These are phyloP conservation scores for Athalia circularis DNA, from an alignment of 2,888 invertebrate species.

Conservation along the genomic window DNA sequence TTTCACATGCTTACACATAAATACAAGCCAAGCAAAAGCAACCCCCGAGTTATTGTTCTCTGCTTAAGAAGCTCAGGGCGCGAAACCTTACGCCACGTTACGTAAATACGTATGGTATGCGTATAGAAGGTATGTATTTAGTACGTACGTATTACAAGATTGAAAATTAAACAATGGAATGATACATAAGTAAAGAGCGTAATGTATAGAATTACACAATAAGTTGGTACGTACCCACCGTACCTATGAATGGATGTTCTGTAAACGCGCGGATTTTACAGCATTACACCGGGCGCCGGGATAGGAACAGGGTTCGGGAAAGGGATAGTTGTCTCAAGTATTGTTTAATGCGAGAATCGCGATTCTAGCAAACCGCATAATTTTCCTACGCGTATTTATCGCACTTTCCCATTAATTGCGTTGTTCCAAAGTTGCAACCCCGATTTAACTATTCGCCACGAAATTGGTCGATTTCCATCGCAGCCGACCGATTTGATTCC, in stretches of 20 bases:
- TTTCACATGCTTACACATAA: slow-evolving; percentile 1
- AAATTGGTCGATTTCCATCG: slow-evolving; percentile 7
- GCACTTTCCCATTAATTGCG: background rate
- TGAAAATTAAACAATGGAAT: slow-evolving; percentile 27
- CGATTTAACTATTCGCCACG: too few species aligned
- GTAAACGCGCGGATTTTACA: too few species aligned
- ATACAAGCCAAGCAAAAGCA: slow-evolving; percentile 14
- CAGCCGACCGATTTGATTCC: background rate
- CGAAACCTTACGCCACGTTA: slow-evolving; percentile 37
- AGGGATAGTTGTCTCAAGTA: background rate
- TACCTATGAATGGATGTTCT: too few species aligned
- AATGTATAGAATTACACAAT: background rate
- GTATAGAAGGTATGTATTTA: background rate
- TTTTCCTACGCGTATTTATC: background rate
- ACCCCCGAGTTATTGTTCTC: slow-evolving; percentile 21
- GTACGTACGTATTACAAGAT: too few species aligned
- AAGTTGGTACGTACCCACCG: background rate
- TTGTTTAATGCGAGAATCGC: background rate
- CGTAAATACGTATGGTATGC: slow-evolving; percentile 22
- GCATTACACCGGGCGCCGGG: too few species aligned
- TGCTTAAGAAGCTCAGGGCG: slow-evolving; percentile 33
- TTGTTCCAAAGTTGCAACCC: background rate
- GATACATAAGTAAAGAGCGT: slow-evolving; percentile 13
- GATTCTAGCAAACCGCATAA: background rate
- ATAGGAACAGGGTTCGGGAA: background rate